Conservation (phyloP, 2,888 invertebrate species). For the Baronia brevicornis region DNA sequence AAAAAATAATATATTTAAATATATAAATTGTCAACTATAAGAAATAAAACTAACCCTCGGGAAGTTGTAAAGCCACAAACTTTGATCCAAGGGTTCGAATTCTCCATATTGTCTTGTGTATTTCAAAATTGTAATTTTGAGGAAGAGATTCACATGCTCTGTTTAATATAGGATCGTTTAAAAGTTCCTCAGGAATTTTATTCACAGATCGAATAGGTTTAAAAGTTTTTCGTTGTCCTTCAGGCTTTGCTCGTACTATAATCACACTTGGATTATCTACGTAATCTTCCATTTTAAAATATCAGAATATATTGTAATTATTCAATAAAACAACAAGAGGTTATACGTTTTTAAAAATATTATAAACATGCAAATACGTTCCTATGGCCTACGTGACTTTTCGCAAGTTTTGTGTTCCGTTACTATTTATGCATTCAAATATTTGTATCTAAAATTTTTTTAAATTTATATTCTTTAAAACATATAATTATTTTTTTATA, state of each 20-base stretch:
- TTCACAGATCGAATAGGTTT: conserved; percentile 83
- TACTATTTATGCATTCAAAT: conserved; percentile 5
- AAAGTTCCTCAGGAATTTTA: conserved; percentile 87
- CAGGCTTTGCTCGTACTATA: conserved; percentile 85
- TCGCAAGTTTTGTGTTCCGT: conserved; percentile 26
- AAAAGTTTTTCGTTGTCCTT: conserved; percentile 83
- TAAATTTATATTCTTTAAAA: no score
- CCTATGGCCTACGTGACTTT: conserved; percentile 70
- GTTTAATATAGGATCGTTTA: conserved; percentile 83
- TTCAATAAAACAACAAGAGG: conserved; percentile 18
- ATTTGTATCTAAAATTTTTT: no score
- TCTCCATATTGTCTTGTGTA: conserved; percentile 98
- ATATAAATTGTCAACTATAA: background rate
- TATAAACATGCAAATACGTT: conserved; percentile 45
- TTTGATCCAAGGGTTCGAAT: conserved; percentile 88
- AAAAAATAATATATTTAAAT: conserved; percentile 6
- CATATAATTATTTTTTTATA: no score
- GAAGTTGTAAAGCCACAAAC: conserved; percentile 96
- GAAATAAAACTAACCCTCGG: conserved; percentile 80
- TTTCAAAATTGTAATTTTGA: conserved; percentile 97
- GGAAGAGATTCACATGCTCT: conserved; percentile 86
- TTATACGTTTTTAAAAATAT: conserved; percentile 39
- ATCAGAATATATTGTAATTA: conserved; percentile 7
- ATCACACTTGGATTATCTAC: conserved; percentile 62
- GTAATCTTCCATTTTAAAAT: conserved; percentile 50